Base-by-base conservation (phyloP, 2,888 invertebrate genomes). In the Cyrtodaria siliqua region DNA sequence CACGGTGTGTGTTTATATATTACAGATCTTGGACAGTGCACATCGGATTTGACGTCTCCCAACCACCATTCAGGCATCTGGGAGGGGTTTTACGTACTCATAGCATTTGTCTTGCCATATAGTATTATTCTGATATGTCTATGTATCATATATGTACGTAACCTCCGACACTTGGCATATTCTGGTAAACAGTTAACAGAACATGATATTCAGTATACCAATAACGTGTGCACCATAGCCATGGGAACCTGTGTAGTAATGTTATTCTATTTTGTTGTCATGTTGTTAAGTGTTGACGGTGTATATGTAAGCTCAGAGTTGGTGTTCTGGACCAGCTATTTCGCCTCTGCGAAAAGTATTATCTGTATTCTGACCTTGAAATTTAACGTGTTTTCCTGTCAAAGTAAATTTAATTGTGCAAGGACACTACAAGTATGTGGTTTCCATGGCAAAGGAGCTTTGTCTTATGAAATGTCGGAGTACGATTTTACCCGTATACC, bases 21-120 rank as follows among this genome's bases (percentile, higher is more conserved):
- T 84, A 27, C 79, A 84, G 84, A 71, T 4, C 27, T 82, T 23
- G 84, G 84, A 2, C 24, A 78, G 9, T 84, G 84, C 29, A 62
- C 70, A 12, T 71, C 76, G 1, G 82, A 84, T 59, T 49, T 78
- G 33, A 79, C 79, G 2, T 74, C 82, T 16, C 75, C 78, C n/a
- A 78, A 74, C 59, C 69, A 70, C n/a, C 77, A 84, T 20, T 68
- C 79, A 14, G 61, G 67, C 20, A 63, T 82, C 1, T 84, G 84
- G 84, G 72, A 70, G 0, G 75, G 74, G 1, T 79, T 78, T 55
- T 74, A 75, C 18, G 38, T 75, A 9, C 20, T 49, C 20, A 6
- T 49, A 6, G 8, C 20, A 9, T 49, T 49, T 18, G 18, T 49
- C 9, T 18, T 49, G 49, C 49, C 49, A 14, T 49, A 49, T 18